phyloP scores from a whole-genome alignment of 2,797 vertebrate species.

The Cygnus olor region DNA sequence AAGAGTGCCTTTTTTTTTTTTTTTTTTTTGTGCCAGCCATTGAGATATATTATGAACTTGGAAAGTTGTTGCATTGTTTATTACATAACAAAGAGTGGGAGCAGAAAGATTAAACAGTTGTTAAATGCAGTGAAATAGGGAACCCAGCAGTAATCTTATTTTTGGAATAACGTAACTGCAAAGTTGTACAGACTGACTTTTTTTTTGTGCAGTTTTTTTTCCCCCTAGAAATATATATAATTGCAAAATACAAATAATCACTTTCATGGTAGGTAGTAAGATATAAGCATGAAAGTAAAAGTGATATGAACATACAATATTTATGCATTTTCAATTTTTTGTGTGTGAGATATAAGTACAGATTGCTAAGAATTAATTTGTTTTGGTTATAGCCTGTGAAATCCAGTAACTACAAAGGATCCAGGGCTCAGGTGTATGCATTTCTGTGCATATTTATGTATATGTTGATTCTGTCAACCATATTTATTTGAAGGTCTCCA shows the following conservation, averaged over 20 bases:
- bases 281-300: neutral
- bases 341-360: neutral
- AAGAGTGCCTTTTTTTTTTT: neutral
- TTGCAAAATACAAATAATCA: neutral
- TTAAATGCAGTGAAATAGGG: neutral
- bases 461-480: accelerated
- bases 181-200: neutral
- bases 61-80: neutral
- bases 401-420: neutral
- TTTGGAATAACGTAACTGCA: neutral
- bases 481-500: neutral
- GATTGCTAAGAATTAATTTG: neutral
- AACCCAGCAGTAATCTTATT: neutral
- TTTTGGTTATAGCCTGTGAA: neutral
- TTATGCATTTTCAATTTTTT: neutral
- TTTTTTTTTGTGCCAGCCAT: neutral
- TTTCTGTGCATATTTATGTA: neutral
- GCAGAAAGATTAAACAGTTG: neutral
- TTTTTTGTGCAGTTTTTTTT: neutral
- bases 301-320: too few species aligned
- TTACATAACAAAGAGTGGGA: neutral
- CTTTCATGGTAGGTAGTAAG: neutral
- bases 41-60: neutral
- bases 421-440: neutral
- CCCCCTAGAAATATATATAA: neutral